Base-by-base conservation (phyloP, 1,140 invertebrate genomes). In the Panagrolaimus sp. region DNA sequence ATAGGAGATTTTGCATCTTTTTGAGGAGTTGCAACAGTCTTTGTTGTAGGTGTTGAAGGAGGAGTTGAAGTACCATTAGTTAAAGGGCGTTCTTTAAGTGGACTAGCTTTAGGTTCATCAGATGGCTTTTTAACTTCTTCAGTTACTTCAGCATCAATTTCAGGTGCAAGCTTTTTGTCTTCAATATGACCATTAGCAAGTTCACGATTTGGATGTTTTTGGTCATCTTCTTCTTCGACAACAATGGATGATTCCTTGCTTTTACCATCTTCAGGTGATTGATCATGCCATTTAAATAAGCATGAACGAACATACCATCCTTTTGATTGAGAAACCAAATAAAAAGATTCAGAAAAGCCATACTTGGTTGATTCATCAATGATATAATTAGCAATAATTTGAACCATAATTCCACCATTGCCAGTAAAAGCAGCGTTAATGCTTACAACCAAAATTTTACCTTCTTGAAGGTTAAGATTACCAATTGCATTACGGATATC, bases 401-500 rank as follows among this genome's bases (percentile, higher is more conserved):
- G 51, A 20, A 57, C 27, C 20, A 57, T n/a, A 27, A 57, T 57
- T 20, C 51, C 51, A 20, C 51, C 51, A 27, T 27, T 57, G 20
- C 51, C 11, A 5, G 27, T 27, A 57, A 27, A 27, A 2, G 51
- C 51, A 27, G 51, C 27, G 1, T 27, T 9, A 20, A 57, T 16
- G 9, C 20, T 25, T 20, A n/a, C 20, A 4, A 57, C 27, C 1
- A 20, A 9, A 2, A 57, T 27, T 27, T 57, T 57, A 16, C 51
- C 51, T 9, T 27, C 51, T 20, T 57, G 11, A 27, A 57, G 51
- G 51, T 57, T 57, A 20, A 57, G 11, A 20, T 27, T 16, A 3
- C 20, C 51, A 57, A 57, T 57, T 25, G 51, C 51, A 57, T 14
- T 27, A 20, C 51, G 51, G n/a, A 57, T 57, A 57, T 57, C 51